Evolutionary conservation across 2,113 vertebrate genomes (phyloP).

Genomic region (Ardeotis arabs): DNA sequence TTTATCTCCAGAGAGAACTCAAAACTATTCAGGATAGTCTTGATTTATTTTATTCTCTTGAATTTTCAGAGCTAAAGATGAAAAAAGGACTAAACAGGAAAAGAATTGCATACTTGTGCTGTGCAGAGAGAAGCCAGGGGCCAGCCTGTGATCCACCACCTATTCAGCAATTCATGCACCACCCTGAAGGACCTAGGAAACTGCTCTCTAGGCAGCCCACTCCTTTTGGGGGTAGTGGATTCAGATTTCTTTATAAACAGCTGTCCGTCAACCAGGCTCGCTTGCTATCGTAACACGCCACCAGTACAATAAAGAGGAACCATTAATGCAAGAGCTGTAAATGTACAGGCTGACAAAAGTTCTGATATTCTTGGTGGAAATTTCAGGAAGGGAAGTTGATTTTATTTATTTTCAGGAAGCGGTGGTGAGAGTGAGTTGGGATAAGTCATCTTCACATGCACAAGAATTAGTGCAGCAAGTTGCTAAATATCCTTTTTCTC

Average conservation of each 20-base stretch:
- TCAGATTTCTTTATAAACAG: background rate
- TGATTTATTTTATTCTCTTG: slow-evolving; percentile 39
- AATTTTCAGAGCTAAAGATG: background rate
- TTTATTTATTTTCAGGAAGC: slow-evolving; percentile 7
- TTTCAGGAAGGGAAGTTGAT: background rate
- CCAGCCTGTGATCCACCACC: background rate
- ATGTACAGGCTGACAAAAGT: background rate
- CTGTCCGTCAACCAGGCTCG: background rate
- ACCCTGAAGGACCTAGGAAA: background rate
- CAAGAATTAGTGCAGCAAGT: background rate
- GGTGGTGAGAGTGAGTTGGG: background rate
- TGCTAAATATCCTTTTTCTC: background rate
- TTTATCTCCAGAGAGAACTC: slow-evolving; percentile 45
- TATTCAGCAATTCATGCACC: background rate
- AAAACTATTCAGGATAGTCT: background rate
- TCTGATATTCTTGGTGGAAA: background rate
- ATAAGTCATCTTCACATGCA: background rate
- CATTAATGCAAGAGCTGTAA: background rate
- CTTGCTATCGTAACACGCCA: background rate
- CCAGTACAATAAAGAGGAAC: background rate
- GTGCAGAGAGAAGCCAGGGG: background rate
- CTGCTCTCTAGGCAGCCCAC: background rate
- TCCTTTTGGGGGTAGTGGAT: background rate
- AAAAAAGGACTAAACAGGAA: background rate
- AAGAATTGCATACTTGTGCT: background rate